A percentile compares a stretch with the other conserved stretches of the same genome.
These are phyloP conservation scores for Itoplectis maculator DNA, from an alignment of 2,888 invertebrate genomes.

Conservation along the genomic window DNA sequence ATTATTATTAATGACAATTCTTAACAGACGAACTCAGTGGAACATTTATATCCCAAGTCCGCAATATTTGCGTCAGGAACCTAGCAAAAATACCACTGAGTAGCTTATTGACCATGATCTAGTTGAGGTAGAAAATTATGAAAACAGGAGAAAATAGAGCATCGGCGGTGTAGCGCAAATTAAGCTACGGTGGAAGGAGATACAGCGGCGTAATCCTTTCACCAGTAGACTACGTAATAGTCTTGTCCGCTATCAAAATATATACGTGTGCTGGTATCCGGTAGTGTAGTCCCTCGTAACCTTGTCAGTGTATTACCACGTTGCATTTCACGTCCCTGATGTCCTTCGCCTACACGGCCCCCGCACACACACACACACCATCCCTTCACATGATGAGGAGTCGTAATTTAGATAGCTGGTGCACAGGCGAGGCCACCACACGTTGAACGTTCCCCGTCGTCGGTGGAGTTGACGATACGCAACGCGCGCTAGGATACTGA, in stretches of 20 bases:
- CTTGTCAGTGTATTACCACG: constrained; percentile 22
- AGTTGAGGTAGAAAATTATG: constrained; percentile 12
- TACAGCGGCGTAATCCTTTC: constrained; percentile 3
- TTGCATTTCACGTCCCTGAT: constrained; percentile 15
- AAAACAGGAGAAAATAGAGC: background rate
- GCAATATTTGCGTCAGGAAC: no score
- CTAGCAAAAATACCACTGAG: background rate
- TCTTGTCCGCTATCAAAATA: constrained; percentile 27
- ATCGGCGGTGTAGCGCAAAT: background rate
- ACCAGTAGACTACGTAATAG: background rate
- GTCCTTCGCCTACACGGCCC: background rate
- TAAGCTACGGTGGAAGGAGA: background rate
- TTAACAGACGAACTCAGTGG: background rate
- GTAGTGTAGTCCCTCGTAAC: constrained; percentile 11
- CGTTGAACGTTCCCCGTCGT: constrained; percentile 21
- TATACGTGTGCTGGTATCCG: constrained; percentile 12
- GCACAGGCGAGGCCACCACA: constrained; percentile 14
- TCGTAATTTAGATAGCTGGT: constrained; percentile 36
- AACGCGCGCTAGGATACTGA: constrained; percentile 17
- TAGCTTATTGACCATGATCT: constrained; percentile 10
- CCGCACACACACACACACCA: no score
- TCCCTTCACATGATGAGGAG: constrained; percentile 36
- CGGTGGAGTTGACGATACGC: constrained; percentile 25
- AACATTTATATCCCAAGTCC: background rate
- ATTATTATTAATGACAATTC: no score